phyloP scores from a whole-genome alignment of 2,888 invertebrate species.

The Heliconius hortense region DNA sequence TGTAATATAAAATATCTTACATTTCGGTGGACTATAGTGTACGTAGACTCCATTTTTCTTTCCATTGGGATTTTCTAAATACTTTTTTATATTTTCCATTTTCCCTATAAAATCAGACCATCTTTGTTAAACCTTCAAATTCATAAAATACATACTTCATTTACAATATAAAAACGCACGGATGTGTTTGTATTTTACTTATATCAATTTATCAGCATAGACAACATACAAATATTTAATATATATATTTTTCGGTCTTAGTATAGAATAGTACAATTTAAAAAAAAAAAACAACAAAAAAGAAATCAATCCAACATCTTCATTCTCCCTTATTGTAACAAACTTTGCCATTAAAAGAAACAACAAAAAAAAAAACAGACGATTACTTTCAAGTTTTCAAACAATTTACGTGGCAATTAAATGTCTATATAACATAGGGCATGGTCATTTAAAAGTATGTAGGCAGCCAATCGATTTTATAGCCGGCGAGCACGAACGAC shows the following conservation, averaged over 20 bases:
- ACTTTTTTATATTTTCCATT: conserved; percentile 70
- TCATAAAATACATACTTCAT: not conserved
- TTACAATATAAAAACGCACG: not conserved
- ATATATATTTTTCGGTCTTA: not conserved
- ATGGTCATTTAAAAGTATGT: conserved; percentile 40
- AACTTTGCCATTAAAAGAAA: conserved; percentile 15
- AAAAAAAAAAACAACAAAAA: not conserved
- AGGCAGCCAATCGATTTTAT: conserved; percentile 48
- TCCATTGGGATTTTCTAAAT: conserved; percentile 56
- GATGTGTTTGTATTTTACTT: not conserved
- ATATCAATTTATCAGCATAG: not conserved
- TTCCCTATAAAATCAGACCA: not conserved
- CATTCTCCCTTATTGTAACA: not conserved
- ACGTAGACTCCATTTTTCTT: conserved; percentile 82
- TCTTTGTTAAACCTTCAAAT: too few species aligned
- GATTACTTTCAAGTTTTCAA: conserved; percentile 30
- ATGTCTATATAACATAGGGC: conserved; percentile 35
- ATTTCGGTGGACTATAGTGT: conserved; percentile 84
- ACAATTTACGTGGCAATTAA: conserved; percentile 37
- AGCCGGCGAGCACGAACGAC: conserved; percentile 46
- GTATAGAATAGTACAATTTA: not conserved
- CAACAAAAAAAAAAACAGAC: conserved; percentile 4
- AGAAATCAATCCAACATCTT: too few species aligned
- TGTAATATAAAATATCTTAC: conserved; percentile 64
- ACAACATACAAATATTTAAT: not conserved